Base-by-base conservation (phyloP, 2,797 vertebrate species). In the Carduelis carduelis region DNA sequence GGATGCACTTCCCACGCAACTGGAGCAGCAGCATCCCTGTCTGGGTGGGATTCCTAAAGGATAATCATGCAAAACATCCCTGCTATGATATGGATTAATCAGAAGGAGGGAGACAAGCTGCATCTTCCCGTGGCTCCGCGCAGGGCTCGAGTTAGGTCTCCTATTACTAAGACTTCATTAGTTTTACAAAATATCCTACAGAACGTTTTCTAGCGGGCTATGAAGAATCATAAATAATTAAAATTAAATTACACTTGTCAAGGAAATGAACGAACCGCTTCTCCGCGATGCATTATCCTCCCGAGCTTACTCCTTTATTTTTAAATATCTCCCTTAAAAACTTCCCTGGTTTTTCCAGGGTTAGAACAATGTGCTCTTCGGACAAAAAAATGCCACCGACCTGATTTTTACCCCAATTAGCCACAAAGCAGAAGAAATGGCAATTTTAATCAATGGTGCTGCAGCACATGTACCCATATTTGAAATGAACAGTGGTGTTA, bases 171-270 rank as follows among this genome's bases (percentile, higher is more conserved):
- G 95, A 95, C 94, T 97, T 97, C 97, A 96, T 97, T 93, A 96
- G 96, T 96, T 97, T 95, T 97, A 97, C 97, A 96, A 96, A 97
- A 96, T 93, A 95, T 82, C 94, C 95, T 93, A 95, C 94, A 97
- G 93, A 95, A 92, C 96, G 56, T 94, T 97, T 97, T 96, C 96
- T 91, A 81, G 93, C 6, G 1, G 96, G 90, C 95, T 75, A 94
- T 81, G 95, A 97, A 94, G 95, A 91, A 81, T 93, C 96, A 97
- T 97, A 96, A 97, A 97, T 97, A 97, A 97, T 97, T 97, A 96
- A 97, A 97, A 96, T 92, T 89, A 96, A 97, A 97, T 97, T 94
- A 96, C 93, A 92, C 97, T 97, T 97, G 96, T 97, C 97, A 96
- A 85, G 95, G 92, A 94, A 97, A 96, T 52, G 92, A 96, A 96